These are phyloP conservation scores for Eupleurogrammus muticus DNA, from an alignment of 2,797 vertebrate genomes.

Conservation along the genomic window DNA sequence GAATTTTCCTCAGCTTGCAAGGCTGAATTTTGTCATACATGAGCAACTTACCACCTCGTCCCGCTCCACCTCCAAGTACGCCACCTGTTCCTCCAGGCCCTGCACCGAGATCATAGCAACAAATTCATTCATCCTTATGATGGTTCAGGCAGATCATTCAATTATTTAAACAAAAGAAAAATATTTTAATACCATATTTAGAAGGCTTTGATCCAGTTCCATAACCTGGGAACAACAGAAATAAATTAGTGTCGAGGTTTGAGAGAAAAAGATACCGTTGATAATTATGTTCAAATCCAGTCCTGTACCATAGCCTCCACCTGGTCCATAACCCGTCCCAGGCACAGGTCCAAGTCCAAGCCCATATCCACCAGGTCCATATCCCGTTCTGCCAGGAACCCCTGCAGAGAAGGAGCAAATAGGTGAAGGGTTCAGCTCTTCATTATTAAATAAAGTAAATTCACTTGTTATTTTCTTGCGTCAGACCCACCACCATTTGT, in stretches of 20 bases:
- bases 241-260: background rate
- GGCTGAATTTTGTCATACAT: background rate
- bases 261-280: background rate
- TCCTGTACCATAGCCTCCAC: slow-evolving; percentile 61
- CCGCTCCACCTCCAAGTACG: slow-evolving; percentile 60
- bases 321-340: slow-evolving; percentile 71
- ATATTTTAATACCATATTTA: slow-evolving; percentile 76
- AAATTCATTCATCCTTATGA: background rate
- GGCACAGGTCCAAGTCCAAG: slow-evolving; percentile 51
- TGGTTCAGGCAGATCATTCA: too few species aligned
- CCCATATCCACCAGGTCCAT: slow-evolving; percentile 60
- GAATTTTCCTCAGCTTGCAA: background rate
- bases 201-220: slow-evolving; percentile 76
- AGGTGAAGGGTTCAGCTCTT: background rate
- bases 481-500: slow-evolving; percentile 64
- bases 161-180: background rate
- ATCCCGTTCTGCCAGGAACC: slow-evolving; percentile 55
- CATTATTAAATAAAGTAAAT: too few species aligned
- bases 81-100: slow-evolving; percentile 56
- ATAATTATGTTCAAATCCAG: slow-evolving; percentile 17
- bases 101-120: slow-evolving; percentile 37
- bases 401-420: slow-evolving; percentile 43
- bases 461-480: too few species aligned
- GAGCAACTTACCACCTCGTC: slow-evolving; percentile 51
- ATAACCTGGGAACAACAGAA: slow-evolving; percentile 66